phyloP scores from a whole-genome alignment of 2,113 vertebrate species.

The Poeciliopsis occidentalis region DNA sequence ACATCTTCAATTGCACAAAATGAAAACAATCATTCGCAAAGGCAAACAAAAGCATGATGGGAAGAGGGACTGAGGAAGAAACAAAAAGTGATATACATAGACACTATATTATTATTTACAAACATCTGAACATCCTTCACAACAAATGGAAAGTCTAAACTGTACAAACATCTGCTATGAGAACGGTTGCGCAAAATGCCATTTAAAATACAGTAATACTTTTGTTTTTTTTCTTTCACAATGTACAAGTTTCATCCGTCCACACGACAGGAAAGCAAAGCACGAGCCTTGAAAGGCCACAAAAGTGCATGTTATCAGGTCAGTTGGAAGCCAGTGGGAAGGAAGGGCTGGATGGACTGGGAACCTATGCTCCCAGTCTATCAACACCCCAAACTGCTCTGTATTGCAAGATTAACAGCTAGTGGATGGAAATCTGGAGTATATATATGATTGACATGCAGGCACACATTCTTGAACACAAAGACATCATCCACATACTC shows the following conservation, averaged over 20 bases:
- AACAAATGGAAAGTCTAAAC: conserved; percentile 74
- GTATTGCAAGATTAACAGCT: conserved; percentile 50
- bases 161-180: conserved; percentile 80
- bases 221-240: conserved; percentile 59
- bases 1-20: conserved; percentile 68
- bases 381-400: conserved; percentile 30
- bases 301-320: conserved; percentile 86
- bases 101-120: conserved; percentile 68
- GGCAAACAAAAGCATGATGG: conserved; percentile 66
- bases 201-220: conserved; percentile 79
- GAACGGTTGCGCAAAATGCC: conserved; percentile 79
- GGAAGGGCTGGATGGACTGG: conserved; percentile 38
- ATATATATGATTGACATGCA: conserved; percentile 55
- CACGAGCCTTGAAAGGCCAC: conserved; percentile 82
- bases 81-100: conserved; percentile 67
- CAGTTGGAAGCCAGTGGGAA: conserved; percentile 80
- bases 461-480: conserved; percentile 21
- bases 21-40: conserved; percentile 55
- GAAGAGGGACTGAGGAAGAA: conserved; percentile 36
- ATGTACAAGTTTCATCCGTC: conserved; percentile 72
- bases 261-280: conserved; percentile 73
- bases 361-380: conserved; percentile 23
- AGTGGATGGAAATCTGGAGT: conserved; percentile 58
- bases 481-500: background rate
- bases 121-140: conserved; percentile 75